Percentiles rank a stretch among this genome's conserved stretches.
phyloP scores from a whole-genome alignment of 2,797 vertebrate species.

The Notolepis coatsorum region DNA sequence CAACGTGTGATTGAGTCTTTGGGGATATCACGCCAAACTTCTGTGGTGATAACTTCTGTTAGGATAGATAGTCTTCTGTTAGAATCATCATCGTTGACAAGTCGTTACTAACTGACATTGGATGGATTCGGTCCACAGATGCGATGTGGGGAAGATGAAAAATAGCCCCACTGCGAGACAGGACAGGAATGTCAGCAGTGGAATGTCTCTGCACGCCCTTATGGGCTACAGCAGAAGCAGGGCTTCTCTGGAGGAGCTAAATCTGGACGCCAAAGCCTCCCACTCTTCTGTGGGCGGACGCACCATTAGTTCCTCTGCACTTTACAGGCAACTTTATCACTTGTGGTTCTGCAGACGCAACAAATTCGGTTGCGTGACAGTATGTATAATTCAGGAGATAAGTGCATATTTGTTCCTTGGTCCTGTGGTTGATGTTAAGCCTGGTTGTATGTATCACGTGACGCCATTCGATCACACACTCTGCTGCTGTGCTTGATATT shows the following conservation, averaged over 20 bases:
- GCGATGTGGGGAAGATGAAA: too few relatives aligned
- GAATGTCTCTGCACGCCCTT: slow-evolving; percentile 57
- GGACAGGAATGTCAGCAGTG: too few relatives aligned
- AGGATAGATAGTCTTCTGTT: too few relatives aligned
- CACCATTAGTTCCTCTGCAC: slow-evolving; percentile 76
- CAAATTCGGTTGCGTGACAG: slow-evolving; percentile 57
- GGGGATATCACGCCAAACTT: too few relatives aligned
- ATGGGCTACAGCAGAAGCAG: slow-evolving; percentile 63
- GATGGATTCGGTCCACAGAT: too few relatives aligned
- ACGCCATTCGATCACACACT: slow-evolving; percentile 44
- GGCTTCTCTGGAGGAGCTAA: slow-evolving; percentile 60
- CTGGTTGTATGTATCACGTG: slow-evolving; percentile 53
- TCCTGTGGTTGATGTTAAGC: slow-evolving; percentile 9
- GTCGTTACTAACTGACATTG: too few relatives aligned
- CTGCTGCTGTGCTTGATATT: background rate
- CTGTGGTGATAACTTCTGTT: too few relatives aligned
- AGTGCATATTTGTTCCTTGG: slow-evolving; percentile 67
- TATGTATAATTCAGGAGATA: slow-evolving; percentile 78
- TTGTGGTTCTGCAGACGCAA: slow-evolving; percentile 59
- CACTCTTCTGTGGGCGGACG: slow-evolving; percentile 62
- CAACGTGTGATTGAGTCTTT: too few relatives aligned
- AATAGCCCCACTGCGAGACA: too few relatives aligned
- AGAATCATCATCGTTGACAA: too few relatives aligned
- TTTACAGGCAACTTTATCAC: slow-evolving; percentile 62
- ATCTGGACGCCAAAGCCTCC: slow-evolving; percentile 61